Evolutionary conservation across 2,113 vertebrate genomes (phyloP), one percentile per base, ranked within the genome.

Genomic region (Plotosus lineatus): DNA sequence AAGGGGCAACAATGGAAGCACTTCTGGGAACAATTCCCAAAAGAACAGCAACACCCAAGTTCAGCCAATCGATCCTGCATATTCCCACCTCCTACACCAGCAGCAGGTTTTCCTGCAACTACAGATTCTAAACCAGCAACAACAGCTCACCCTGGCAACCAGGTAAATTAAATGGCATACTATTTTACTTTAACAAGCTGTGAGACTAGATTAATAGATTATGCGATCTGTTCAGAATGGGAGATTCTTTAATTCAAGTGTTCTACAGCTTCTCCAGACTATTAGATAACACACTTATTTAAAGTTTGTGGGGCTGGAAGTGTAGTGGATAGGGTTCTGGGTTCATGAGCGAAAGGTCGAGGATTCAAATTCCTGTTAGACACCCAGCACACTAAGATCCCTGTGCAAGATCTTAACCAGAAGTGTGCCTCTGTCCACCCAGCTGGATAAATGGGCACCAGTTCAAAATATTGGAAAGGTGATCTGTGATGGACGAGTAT

Each of bases 81-180:
- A 93, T 86, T 94, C 92, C 66, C 90, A 89, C 73, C 89, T 95
- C 53, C 83, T 95, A 78, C 94, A 95, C 83, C 94, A 95, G 78
- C 95, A 95, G 88, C 95, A 95, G 87, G 92, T 95, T 42, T 92
- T 92, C 80, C 88, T 92, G 40, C 91, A 94, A 84, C 90, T 93
- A 80, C 92, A 94, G 84, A 93, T 93, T 55, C 91, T 93, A 48
- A 92, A 91, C 80, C 90, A 95, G 80, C 93, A 94, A 72, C 91
- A 92, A n/a, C 88, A 91, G 82, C 79, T 90, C 58, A 78, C 88
- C 14, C 85, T 90, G 61, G 82, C 91, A 69, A 84, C 90, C 83
- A 94, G 91, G 93, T 94, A 88, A 42, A 42, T 19, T 19, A 81
- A 63, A 58, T 26, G 44, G 26, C 19, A 63, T 53, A 33, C 10